phyloP scores from a whole-genome alignment of 1,140 invertebrate species.

The Scylla paramamosain region DNA sequence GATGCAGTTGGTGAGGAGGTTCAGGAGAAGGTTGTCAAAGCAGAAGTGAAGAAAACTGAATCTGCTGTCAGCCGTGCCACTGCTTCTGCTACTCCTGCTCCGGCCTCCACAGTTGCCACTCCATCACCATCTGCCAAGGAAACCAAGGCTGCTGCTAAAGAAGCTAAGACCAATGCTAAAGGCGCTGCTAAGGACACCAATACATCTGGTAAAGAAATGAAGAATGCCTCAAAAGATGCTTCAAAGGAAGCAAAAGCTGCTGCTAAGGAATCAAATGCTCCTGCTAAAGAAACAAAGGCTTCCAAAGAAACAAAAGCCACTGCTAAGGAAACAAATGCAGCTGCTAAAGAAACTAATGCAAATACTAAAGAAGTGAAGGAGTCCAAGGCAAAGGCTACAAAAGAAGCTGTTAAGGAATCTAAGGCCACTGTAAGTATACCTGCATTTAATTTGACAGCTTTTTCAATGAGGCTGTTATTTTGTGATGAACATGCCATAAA shows the following conservation, averaged over 20 bases:
- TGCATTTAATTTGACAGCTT: too few relatives aligned
- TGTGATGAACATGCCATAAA: too few relatives aligned
- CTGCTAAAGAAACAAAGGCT: conserved; percentile 17
- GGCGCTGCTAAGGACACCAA: background rate
- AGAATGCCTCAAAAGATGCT: background rate
- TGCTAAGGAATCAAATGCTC: conserved; percentile 2
- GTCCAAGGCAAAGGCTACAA: background rate
- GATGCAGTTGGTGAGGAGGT: conserved; percentile 39
- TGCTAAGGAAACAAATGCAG: conserved; percentile 5
- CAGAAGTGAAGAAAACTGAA: conserved; percentile 32
- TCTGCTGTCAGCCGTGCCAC: conserved; percentile 10
- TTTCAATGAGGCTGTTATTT: too few relatives aligned
- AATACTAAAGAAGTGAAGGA: background rate
- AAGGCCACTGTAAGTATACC: background rate
- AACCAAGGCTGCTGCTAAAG: background rate
- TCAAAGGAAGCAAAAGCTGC: background rate
- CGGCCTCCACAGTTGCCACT: background rate
- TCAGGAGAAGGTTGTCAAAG: conserved; percentile 21
- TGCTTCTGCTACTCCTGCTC: background rate
- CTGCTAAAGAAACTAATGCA: background rate
- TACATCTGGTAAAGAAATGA: conserved; percentile 17
- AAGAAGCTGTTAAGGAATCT: background rate
- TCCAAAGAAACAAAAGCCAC: background rate
- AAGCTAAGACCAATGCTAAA: background rate
- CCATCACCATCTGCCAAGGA: background rate